Evolutionary conservation across 2,888 invertebrate species (phyloP), one percentile per base, ranked within the genome.

Genomic region (Xylocampa areola): DNA sequence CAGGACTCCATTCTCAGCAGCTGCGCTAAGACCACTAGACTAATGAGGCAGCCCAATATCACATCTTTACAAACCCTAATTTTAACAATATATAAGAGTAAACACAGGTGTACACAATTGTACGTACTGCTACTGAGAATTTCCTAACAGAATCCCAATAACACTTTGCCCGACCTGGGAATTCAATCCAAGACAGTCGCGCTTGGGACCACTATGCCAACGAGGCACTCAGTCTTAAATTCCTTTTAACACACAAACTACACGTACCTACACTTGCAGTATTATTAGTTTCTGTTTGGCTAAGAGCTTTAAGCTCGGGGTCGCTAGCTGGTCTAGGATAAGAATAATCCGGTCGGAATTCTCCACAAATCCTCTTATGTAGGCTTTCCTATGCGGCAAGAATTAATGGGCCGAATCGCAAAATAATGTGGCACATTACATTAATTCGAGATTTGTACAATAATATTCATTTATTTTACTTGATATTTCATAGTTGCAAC

Each of bases 341-440:
- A 72, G 32, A 59, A 68, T 68, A 68, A 72, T 72, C 60, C 53
- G 30, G 35, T 36, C 29, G 39, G 45, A 54, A 68, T 57, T 61
- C 43, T 8, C 43, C 51, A 35, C 57, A 48, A 59, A 45, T 48
- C 52, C 60, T 59, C 58, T 60, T 63, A 53, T 27, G 30, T 49
- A 72, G 55, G 54, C 54, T 54, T 55, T 45, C 11, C 55, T 50
- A 16, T 39, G 58, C 23, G 52, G 45, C 32, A 39, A 44, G 49
- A 53, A 62, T 63, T 43, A 61, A 65, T 63, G 41, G 45, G 4
- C 23, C 44, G 43, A 35, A 48, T 51, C 10, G 14, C 40, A 40
- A 51, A 53, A 63, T 62, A 50, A 43, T 55, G 14, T 43, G 17
- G 8, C 19, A 23, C 41, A 29, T 54, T 63, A 23, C 35, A 50